These are phyloP conservation scores for Pollenia amentaria DNA, from an alignment of 2,888 invertebrate species.

Conservation along the genomic window DNA sequence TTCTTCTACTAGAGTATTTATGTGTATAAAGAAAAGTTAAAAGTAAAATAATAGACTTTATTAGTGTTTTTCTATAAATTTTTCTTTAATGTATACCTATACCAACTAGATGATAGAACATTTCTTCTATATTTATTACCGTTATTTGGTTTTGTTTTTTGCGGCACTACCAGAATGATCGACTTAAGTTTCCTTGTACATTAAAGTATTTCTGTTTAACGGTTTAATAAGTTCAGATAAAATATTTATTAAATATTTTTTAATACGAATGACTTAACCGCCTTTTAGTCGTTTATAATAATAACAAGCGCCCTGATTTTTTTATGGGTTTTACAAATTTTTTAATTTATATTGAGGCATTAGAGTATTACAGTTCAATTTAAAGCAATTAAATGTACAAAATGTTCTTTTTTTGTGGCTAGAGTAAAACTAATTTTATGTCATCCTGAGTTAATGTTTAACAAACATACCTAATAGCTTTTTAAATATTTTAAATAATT, in stretches of 20 bases:
- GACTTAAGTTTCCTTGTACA: slow-evolving; percentile 49
- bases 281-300: not conserved
- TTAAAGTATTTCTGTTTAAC: slow-evolving; percentile 33
- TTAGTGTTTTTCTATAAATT: slow-evolving; percentile 32
- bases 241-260: slow-evolving; percentile 11
- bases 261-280: not conserved
- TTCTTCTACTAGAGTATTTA: slow-evolving; percentile 4
- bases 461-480: not conserved
- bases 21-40: slow-evolving; percentile 15
- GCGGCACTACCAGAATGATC: slow-evolving; percentile 20
- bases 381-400: not conserved
- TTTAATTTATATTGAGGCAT: slow-evolving; percentile 1
- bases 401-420: not conserved
- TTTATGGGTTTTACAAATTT: not conserved
- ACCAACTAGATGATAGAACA: not conserved
- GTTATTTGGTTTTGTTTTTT: slow-evolving; percentile 53
- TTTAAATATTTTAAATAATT: too few species aligned
- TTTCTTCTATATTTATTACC: slow-evolving; percentile 37
- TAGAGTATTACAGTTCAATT: not conserved
- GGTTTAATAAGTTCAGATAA: slow-evolving; percentile 47
- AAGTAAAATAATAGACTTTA: slow-evolving; percentile 49
- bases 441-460: slow-evolving; percentile 16
- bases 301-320: slow-evolving; percentile 8
- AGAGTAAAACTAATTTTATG: not conserved
- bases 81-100: slow-evolving; percentile 10